A percentile compares a stretch with the other conserved stretches of the same genome.
phyloP scores from a whole-genome alignment of 2,113 vertebrate genomes.

The Myrmophylax atrothorax region DNA sequence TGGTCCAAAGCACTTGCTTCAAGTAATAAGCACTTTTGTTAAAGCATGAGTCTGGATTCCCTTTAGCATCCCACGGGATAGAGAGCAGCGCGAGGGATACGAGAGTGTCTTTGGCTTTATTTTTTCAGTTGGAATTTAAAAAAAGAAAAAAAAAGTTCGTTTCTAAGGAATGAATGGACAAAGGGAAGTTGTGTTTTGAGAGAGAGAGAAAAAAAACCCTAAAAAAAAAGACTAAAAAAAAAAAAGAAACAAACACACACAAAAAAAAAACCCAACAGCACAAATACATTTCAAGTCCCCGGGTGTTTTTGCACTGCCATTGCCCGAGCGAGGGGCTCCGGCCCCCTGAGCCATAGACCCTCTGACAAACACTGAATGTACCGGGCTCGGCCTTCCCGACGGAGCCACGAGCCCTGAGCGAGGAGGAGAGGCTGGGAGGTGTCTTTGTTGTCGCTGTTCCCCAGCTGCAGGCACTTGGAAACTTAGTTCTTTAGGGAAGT shows the following conservation, averaged over 20 bases:
- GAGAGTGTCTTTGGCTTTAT: conserved; percentile 65
- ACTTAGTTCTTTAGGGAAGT: background rate
- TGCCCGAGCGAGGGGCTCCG: conserved; percentile 53
- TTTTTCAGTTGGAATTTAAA: conserved; percentile 7
- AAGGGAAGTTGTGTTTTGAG: conserved; percentile 41
- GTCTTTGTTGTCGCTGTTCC: background rate
- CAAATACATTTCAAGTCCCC: conserved; percentile 72
- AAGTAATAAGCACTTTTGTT: conserved; percentile 93
- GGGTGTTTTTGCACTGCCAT: conserved; percentile 78
- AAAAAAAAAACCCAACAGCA: conserved; percentile 61
- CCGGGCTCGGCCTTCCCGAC: background rate
- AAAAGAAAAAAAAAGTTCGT: background rate
- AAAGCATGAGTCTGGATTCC: conserved; percentile 70
- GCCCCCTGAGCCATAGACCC: conserved; percentile 81
- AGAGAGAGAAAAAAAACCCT: background rate
- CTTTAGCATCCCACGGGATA: conserved; percentile 64
- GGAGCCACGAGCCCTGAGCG: background rate
- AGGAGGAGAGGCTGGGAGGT: background rate
- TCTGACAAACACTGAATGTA: conserved; percentile 81
- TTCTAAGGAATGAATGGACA: conserved; percentile 41
- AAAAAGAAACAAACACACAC: background rate
- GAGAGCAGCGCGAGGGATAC: conserved; percentile 27
- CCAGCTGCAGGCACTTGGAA: background rate
- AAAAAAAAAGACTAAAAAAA: background rate
- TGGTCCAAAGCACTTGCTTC: conserved; percentile 94